phyloP scores from a whole-genome alignment of 1,140 invertebrate genomes.

The Eriocheir sinensis region DNA sequence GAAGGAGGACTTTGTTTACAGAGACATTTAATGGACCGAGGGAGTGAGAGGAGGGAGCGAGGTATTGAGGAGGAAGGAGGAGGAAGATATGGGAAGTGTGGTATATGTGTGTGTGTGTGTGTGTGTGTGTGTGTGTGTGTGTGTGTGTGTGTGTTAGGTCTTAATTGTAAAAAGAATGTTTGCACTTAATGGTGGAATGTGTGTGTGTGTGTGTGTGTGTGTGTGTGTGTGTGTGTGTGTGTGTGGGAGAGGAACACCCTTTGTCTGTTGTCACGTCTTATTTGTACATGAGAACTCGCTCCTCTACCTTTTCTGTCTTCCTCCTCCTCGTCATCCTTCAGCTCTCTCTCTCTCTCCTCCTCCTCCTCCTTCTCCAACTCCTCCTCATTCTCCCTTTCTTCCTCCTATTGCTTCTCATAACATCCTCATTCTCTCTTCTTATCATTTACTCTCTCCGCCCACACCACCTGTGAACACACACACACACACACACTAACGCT shows the following conservation, averaged over 20 bases:
- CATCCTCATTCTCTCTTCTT: no score
- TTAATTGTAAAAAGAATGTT: neutral
- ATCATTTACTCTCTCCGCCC: neutral
- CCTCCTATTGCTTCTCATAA: neutral
- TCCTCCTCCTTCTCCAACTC: neutral
- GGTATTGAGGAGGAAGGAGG: neutral
- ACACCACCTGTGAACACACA: no score
- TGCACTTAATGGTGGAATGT: neutral
- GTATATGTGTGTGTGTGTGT: neutral
- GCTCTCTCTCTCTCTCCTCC: neutral
- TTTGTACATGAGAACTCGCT: conserved; percentile 29
- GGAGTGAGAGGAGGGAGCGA: neutral
- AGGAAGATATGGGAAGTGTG: neutral
- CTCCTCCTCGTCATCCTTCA: conserved; percentile 1
- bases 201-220: conserved; percentile 24
- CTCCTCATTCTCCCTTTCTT: neutral
- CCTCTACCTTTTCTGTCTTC: no score
- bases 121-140: conserved; percentile 42
- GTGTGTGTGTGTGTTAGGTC: neutral
- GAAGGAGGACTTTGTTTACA: conserved; percentile 3
- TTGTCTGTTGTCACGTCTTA: conserved; percentile 19
- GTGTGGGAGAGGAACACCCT: neutral
- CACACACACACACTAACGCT: no score
- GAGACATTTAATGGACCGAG: neutral
- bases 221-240: neutral